A percentile compares a stretch with the other conserved stretches of the same genome.
Conservation (phyloP, 1,140 invertebrate genomes). For the Lasaia peninsularis region DNA sequence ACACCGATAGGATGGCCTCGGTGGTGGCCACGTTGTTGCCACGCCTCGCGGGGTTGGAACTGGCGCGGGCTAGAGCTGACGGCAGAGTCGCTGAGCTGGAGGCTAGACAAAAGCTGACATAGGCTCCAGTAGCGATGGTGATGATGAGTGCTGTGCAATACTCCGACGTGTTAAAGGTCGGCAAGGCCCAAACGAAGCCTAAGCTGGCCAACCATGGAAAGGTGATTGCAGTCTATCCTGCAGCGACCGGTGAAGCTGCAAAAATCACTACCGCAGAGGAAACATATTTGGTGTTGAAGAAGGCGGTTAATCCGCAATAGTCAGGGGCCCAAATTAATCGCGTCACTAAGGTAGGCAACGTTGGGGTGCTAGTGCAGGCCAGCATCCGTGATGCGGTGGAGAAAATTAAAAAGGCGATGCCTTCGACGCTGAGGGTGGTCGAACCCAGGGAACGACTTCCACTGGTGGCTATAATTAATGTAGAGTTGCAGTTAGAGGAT, state of each 20-base stretch:
- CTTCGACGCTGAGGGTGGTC: not conserved
- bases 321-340: not conserved
- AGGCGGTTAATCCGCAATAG: not conserved
- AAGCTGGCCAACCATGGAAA: not conserved
- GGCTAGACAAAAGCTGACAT: too few relatives aligned
- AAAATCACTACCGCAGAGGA: not conserved
- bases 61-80: too few relatives aligned
- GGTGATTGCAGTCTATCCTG: not conserved
- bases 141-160: not conserved
- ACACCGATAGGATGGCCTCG: too few relatives aligned
- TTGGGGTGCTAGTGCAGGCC: not conserved
- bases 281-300: not conserved
- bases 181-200: not conserved
- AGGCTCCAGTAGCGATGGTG: too few relatives aligned
- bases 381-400: not conserved
- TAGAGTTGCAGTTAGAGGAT: not conserved
- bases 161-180: not conserved
- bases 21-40: too few relatives aligned
- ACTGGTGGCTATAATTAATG: not conserved
- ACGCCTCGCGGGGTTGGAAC: too few relatives aligned
- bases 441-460: not conserved
- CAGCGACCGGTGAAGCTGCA: not conserved
- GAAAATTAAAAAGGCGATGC: not conserved
- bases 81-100: too few relatives aligned
- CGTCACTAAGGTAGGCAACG: conserved; percentile 4